phyloP scores from a whole-genome alignment of 64 coral and sea anemone genomes.

The Orbicella faveolata region DNA sequence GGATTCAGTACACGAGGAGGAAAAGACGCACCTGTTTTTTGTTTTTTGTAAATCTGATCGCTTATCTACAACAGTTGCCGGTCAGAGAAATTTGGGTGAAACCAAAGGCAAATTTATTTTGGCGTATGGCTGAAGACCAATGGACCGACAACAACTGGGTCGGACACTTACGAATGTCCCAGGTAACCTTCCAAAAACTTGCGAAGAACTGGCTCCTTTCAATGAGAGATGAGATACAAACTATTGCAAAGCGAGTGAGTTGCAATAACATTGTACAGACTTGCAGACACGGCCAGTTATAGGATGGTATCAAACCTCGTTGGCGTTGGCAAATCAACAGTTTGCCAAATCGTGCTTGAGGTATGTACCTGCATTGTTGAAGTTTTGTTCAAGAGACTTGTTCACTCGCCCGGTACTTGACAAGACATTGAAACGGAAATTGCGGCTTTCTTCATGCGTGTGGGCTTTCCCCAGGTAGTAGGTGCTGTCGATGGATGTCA shows the following conservation, averaged over 20 bases:
- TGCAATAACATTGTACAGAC: slow-evolving; percentile 28
- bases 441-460: background rate
- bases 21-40: slow-evolving; percentile 18
- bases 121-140: slow-evolving; percentile 8
- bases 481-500: slow-evolving; percentile 54
- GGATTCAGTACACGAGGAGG: slow-evolving; percentile 35
- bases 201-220: slow-evolving; percentile 30
- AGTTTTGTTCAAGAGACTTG: slow-evolving; percentile 7
- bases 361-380: slow-evolving; percentile 42
- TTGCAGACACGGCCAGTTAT: slow-evolving; percentile 17
- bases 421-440: slow-evolving; percentile 34
- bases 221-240: slow-evolving; percentile 37
- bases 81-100: background rate
- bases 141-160: slow-evolving; percentile 57
- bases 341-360: background rate
- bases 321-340: slow-evolving; percentile 51
- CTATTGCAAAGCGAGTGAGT: slow-evolving; percentile 20
- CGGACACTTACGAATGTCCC: slow-evolving; percentile 26
- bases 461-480: slow-evolving; percentile 57
- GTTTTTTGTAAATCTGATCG: slow-evolving; percentile 33
- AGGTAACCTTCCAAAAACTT: slow-evolving; percentile 31
- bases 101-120: slow-evolving; percentile 13
- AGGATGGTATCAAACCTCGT: slow-evolving; percentile 16
- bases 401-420: background rate
- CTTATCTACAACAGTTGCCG: no score